These are phyloP conservation scores for Ctenoplectra terminalis DNA, from an alignment of 1,140 invertebrate genomes.

Conservation along the genomic window DNA sequence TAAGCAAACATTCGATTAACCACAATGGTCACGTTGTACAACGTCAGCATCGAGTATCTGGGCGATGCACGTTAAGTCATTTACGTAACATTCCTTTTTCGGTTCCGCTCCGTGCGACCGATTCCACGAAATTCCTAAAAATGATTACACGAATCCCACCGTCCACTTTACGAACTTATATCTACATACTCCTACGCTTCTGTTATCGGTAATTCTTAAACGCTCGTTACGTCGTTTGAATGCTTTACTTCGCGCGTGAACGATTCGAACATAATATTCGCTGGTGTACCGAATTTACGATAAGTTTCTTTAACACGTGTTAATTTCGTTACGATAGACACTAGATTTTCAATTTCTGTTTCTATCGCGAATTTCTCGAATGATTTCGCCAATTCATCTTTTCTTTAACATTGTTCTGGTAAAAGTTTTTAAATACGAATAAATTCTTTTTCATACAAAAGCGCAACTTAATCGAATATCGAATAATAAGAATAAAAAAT, in stretches of 20 bases:
- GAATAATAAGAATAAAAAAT: too few relatives aligned
- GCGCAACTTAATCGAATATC: too few relatives aligned
- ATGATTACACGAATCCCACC: conserved; percentile 59
- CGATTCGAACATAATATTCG: conserved; percentile 24
- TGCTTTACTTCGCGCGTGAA: conserved; percentile 16
- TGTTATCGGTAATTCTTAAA: conserved; percentile 55
- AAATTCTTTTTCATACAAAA: not conserved
- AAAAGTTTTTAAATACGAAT: not conserved
- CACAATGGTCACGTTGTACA: conserved; percentile 36
- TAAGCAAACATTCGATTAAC: conserved; percentile 60
- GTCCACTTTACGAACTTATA: conserved; percentile 55
- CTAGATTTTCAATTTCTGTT: not conserved
- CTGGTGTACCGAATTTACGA: not conserved
- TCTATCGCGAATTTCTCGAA: not conserved
- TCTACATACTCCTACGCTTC: conserved; percentile 53
- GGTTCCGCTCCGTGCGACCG: not conserved
- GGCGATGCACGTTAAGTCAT: conserved; percentile 43
- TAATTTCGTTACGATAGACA: not conserved
- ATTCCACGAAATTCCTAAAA: conserved; percentile 61
- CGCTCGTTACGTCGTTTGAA: conserved; percentile 25
- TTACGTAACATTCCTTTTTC: conserved; percentile 56
- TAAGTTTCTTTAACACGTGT: not conserved
- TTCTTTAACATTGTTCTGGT: not conserved
- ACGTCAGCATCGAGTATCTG: conserved; percentile 37
- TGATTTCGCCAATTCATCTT: not conserved